phyloP scores from a whole-genome alignment of 2,797 vertebrate genomes.

The Sylvia borin region DNA sequence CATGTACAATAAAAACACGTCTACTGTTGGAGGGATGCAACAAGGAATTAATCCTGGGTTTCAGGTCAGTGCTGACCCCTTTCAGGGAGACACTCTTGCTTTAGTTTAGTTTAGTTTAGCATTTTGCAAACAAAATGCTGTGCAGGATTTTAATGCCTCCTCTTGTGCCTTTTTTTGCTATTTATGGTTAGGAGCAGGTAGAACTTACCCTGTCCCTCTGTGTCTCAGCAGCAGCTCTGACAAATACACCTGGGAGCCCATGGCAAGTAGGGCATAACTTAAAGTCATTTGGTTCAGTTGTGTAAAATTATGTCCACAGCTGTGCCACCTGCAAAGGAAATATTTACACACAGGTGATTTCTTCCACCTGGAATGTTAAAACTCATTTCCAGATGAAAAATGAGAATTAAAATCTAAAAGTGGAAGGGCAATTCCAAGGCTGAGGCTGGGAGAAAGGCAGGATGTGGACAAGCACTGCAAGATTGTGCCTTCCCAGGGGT shows the following conservation, averaged over 20 bases:
- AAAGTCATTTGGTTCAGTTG: neutral
- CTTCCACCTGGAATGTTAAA: neutral
- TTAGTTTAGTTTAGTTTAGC: neutral
- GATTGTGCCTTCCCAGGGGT: neutral
- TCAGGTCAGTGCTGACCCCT: neutral
- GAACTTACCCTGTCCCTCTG: neutral
- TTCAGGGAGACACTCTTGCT: neutral
- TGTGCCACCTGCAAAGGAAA: neutral
- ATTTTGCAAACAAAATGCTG: neutral
- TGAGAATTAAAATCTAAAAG: neutral
- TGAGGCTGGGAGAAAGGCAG: neutral
- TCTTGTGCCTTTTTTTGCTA: neutral
- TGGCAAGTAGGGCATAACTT: neutral
- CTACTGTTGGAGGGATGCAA: neutral
- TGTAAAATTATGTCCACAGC: neutral
- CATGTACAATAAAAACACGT: neutral
- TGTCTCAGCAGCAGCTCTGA: neutral
- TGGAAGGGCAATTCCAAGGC: neutral
- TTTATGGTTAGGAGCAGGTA: neutral
- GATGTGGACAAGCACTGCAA: accelerated
- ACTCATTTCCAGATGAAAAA: neutral
- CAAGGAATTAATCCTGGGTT: neutral
- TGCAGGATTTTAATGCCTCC: neutral
- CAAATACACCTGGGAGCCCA: neutral
- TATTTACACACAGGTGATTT: neutral